Evolutionary conservation across 2,113 vertebrate genomes (phyloP), one percentile per base, ranked within the genome.

Genomic region (Deroptyus accipitrinus): DNA sequence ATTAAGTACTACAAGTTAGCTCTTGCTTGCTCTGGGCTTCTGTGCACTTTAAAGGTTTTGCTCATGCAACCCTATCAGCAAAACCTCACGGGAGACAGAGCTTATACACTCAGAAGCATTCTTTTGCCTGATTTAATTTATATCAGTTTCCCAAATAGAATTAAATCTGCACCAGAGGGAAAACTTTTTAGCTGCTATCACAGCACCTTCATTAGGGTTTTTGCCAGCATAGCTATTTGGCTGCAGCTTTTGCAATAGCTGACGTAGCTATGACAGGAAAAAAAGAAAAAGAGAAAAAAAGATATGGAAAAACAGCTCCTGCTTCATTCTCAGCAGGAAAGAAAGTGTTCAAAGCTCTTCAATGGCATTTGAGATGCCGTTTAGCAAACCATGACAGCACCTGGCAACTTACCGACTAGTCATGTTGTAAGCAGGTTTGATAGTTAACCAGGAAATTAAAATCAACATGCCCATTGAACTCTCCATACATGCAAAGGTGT

Each of bases 101-200:
- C 64, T 92, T 92, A 94, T 37, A 83, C 11, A 55, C 81, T 92
- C 91, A 91, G 92, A 97, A 92, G 66, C 84, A 87, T 95, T 94
- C 83, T 97, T 96, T 91, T 95, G 86, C 81, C 66, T 72, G 89
- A 89, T 94, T 91, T 94, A 95, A 95, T 96, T 95, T 94, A 96
- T 96, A 95, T 92, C 77, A 79, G 69, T 94, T 97, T 93, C 88
- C 73, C 75, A 94, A 94, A 96, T 18, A 92, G 90, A 95, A 96
- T 95, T 96, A 94, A 94, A 94, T 35, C 73, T 95, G 80, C 77
- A 96, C 92, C 93, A 93, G 92, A 92, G 94, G 94, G 93, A 96
- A 97, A 94, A 95, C 77, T 64, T 86, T 77, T 62, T 75, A 79
- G 82, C 82, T 92, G 77, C 80, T 92, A 96, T 92, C 78, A 74